Evolutionary conservation across 2,113 vertebrate species (phyloP), one percentile per base, ranked within the genome.

Genomic region (Scophthalmus maximus): DNA sequence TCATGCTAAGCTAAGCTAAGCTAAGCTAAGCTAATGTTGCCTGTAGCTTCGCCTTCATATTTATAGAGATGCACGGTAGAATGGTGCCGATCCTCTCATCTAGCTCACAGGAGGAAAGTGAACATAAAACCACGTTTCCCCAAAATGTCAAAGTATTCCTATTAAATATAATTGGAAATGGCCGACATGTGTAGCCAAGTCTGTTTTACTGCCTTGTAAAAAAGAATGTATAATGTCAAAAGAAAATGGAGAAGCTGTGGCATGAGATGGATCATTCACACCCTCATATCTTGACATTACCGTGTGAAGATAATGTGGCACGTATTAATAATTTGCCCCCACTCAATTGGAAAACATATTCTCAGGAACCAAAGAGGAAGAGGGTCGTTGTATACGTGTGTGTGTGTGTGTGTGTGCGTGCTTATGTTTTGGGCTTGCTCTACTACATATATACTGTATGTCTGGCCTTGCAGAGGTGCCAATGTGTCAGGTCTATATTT

Each of bases 401-500:
- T 53, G 15, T 27, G n/a, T 12, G 20, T 34, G 15, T 14, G n/a
- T 68, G 6, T 50, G 25, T 25, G 38, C 72, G 22, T 50, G 32
- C 47, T 15, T 50, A 47, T 38, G 40, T 18, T 58, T 23, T 40
- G 40, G 59, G 50, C 61, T 14, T 22, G 25, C 22, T 34, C 44
- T 9, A 1, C 1, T 32, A 14, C 2, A 46, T 46, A 14, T 32
- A 61, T 67, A 40, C 57, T 53, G 72, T 57, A 15, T 51, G 78
- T 22, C 58, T 20, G 62, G n/a, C 67, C 49, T 36, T 61, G 32
- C 61, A 53, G 27, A 36, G 64, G 68, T 85, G 58, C 52, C 20
- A 63, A 22, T 71, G 56, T 85, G 81, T 70, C 79, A 79, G 52
- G 25, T 81, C 85, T 91, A 86, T 79, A 82, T 92, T 91, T 91